A percentile compares a stretch with the other conserved stretches of the same genome.
Evolutionary conservation across 2,888 invertebrate genomes (phyloP).

Genomic region (Eulithis testata): DNA sequence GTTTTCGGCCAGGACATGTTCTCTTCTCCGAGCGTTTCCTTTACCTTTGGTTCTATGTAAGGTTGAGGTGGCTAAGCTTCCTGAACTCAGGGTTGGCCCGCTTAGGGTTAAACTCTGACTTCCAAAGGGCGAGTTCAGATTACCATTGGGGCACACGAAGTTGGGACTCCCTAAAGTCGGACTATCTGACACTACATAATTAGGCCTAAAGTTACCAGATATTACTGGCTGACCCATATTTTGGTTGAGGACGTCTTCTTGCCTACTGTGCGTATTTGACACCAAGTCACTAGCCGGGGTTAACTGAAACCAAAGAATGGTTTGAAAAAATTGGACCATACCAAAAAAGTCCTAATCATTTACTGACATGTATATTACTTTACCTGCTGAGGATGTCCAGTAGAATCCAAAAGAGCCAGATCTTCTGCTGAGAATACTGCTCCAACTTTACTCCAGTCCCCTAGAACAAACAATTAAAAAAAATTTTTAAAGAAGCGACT

Average conservation of each 20-base stretch:
- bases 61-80: slow-evolving; percentile 76
- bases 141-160: slow-evolving; percentile 80
- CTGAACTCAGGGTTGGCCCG: slow-evolving; percentile 76
- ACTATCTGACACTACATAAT: slow-evolving; percentile 71
- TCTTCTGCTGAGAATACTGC: slow-evolving; percentile 81
- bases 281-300: slow-evolving; percentile 67
- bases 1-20: slow-evolving; percentile 92
- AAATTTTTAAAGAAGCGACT: too few species aligned
- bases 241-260: slow-evolving; percentile 75
- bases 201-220: slow-evolving; percentile 72
- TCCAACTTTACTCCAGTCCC: slow-evolving; percentile 76
- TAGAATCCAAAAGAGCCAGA: slow-evolving; percentile 73
- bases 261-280: slow-evolving; percentile 53
- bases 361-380: slow-evolving; percentile 1
- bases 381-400: slow-evolving; percentile 72
- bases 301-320: slow-evolving; percentile 55
- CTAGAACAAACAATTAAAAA: slow-evolving; percentile 54
- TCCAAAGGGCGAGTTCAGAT: slow-evolving; percentile 71
- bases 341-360: neutral
- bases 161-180: slow-evolving; percentile 80
- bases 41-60: slow-evolving; percentile 82
- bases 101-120: slow-evolving; percentile 71
- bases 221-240: slow-evolving; percentile 65
- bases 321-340: slow-evolving; percentile 10
- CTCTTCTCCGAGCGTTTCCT: slow-evolving; percentile 84